Percentiles rank a stretch among this genome's conserved stretches.
Conservation (phyloP, 2,797 vertebrate genomes). For the Cynopterus sphinx region DNA sequence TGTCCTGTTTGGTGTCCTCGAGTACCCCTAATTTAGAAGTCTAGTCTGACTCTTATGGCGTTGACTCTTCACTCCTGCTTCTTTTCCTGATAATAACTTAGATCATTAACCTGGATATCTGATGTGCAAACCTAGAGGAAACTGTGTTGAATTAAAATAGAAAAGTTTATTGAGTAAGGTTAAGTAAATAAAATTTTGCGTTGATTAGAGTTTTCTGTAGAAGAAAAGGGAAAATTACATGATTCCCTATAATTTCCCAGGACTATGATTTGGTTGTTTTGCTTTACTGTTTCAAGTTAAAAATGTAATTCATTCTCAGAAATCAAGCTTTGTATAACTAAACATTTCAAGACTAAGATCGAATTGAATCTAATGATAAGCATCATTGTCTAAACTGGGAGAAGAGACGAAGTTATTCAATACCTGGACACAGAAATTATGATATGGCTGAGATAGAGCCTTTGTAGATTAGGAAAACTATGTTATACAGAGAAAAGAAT, state of each 20-base stretch:
- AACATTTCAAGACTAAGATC: neutral
- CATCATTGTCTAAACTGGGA: neutral
- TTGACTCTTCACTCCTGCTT: neutral
- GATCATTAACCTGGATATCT: neutral
- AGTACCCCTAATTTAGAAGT: neutral
- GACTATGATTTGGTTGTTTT: neutral
- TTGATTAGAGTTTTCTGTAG: neutral
- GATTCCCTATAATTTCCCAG: neutral
- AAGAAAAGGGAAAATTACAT: neutral
- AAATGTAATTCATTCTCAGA: neutral
- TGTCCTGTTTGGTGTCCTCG: neutral
- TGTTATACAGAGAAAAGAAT: neutral
- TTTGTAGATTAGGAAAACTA: neutral
- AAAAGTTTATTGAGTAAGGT: neutral
- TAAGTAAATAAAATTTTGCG: constrained; percentile 13
- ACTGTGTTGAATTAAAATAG: neutral
- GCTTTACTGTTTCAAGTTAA: neutral
- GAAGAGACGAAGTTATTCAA: neutral
- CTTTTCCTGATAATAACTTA: neutral
- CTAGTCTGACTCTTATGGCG: neutral
- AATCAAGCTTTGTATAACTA: neutral
- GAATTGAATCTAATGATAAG: constrained; percentile 5
- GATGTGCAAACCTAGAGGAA: neutral
- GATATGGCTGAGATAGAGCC: neutral
- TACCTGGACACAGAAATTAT: neutral